Conservation (phyloP, 2,113 vertebrate genomes). For the Oceanodroma tethys region DNA sequence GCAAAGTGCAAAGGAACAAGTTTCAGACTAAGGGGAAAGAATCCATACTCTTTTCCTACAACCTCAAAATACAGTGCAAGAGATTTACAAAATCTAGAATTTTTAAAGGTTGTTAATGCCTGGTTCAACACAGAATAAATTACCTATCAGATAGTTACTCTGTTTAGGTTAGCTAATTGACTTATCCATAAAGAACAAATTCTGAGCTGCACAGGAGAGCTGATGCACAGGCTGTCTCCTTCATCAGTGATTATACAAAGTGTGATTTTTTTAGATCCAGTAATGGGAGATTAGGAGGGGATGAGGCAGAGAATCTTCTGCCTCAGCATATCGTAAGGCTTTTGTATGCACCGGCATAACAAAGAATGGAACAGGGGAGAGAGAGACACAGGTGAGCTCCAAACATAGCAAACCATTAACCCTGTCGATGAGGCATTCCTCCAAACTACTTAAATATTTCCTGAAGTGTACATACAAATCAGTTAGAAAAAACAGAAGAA, state of each 20-base stretch:
- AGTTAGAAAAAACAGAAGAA: background rate
- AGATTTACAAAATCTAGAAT: background rate
- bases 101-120: background rate
- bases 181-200: background rate
- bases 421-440: background rate
- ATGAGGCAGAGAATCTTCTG: background rate
- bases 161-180: background rate
- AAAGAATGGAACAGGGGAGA: background rate
- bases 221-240: background rate
- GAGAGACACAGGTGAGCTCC: background rate
- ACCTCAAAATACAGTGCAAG: background rate
- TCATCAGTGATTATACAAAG: background rate
- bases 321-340: background rate
- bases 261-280: background rate
- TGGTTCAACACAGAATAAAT: background rate
- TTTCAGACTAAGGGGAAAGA: background rate
- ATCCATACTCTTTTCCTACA: background rate
- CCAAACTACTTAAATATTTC: background rate
- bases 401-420: background rate
- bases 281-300: background rate
- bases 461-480: background rate
- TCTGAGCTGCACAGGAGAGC: background rate
- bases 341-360: background rate
- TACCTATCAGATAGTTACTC: background rate
- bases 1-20: background rate